Percentiles rank a stretch among this genome's conserved stretches.
These are phyloP conservation scores for Standfussiana lucernea DNA, from an alignment of 2,888 invertebrate genomes.

Conservation along the genomic window DNA sequence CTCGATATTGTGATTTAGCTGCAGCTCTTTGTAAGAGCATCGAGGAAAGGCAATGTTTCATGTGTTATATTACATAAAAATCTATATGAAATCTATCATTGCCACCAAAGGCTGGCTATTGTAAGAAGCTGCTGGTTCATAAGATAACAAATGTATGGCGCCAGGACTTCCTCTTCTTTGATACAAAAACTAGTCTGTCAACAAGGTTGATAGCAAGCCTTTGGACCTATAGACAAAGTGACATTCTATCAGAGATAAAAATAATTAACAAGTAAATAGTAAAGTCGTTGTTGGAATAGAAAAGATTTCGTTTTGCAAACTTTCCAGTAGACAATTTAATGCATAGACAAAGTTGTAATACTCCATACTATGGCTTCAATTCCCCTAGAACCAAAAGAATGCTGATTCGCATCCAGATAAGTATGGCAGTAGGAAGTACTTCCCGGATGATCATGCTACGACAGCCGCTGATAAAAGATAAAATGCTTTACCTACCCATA, in stretches of 20 bases:
- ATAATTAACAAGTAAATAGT: not conserved
- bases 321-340: not conserved
- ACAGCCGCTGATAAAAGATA: constrained; percentile 15
- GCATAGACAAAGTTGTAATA: not conserved
- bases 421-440: not conserved
- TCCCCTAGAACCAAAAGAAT: not conserved
- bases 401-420: not conserved
- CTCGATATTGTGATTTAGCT: constrained; percentile 31
- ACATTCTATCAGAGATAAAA: not conserved
- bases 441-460: not conserved
- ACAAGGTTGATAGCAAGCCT: not conserved
- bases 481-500: not conserved
- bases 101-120: not conserved
- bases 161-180: not conserved
- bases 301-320: too few species aligned
- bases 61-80: not conserved
- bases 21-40: not conserved
- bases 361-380: not conserved
- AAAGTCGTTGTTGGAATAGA: not conserved
- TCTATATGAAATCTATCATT: not conserved
- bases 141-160: not conserved
- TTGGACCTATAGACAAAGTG: not conserved
- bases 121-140: not conserved
- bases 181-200: not conserved
- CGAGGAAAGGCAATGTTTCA: not conserved